These are phyloP conservation scores for Fukomys damarensis DNA, from an alignment of 2,113 vertebrate species.

Conservation along the genomic window DNA sequence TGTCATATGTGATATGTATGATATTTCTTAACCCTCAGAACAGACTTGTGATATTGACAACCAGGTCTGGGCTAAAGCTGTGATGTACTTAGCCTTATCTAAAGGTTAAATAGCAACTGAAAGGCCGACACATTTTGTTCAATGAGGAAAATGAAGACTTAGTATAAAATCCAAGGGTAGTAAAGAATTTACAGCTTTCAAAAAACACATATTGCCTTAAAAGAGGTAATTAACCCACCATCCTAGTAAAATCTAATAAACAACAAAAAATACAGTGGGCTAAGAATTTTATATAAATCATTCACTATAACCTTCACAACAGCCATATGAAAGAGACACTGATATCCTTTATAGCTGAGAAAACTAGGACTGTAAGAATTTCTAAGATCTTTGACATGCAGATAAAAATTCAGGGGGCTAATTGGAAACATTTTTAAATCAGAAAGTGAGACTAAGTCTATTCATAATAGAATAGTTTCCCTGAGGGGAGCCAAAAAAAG, in stretches of 20 bases:
- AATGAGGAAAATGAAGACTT: constrained; percentile 33
- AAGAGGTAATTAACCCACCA: background rate
- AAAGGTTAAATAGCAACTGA: background rate
- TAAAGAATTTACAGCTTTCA: constrained; percentile 20
- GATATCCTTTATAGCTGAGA: background rate
- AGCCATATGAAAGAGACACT: background rate
- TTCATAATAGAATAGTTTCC: constrained; percentile 1
- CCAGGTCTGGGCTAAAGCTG: background rate
- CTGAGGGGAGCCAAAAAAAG: background rate
- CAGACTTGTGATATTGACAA: background rate
- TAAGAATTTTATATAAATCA: constrained; percentile 49
- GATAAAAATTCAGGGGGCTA: constrained; percentile 14
- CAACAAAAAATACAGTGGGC: background rate
- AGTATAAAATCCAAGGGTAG: background rate
- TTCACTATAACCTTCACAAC: background rate
- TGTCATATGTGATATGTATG: too few species aligned
- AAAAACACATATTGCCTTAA: background rate
- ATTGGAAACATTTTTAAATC: constrained; percentile 41
- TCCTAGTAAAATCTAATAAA: constrained; percentile 28
- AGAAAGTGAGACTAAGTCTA: background rate
- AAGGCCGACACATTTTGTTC: background rate
- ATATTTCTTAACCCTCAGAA: background rate
- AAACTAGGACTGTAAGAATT: background rate
- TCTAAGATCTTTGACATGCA: background rate
- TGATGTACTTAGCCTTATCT: background rate